Evolutionary conservation across 2,888 invertebrate genomes (phyloP).

Genomic region (Polymixis lichenea): DNA sequence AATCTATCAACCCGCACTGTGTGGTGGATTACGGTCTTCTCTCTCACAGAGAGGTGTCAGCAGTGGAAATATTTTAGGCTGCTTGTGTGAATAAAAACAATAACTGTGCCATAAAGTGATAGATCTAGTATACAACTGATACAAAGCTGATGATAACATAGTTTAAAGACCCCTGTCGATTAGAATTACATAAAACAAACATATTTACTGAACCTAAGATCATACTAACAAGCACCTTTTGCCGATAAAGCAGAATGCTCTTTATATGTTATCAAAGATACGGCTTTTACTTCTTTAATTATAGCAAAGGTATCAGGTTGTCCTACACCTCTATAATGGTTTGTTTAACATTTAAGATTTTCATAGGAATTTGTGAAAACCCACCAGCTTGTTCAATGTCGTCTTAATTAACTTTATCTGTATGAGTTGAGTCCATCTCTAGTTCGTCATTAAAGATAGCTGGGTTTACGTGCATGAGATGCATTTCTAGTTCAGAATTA

Average conservation of each 20-base stretch:
- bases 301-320: background rate
- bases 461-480: constrained; percentile 16
- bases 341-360: background rate
- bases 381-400: background rate
- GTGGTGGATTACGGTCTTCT: background rate
- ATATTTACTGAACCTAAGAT: background rate
- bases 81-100: background rate
- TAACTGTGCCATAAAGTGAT: background rate
- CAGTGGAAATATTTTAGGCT: background rate
- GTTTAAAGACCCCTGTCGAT: background rate
- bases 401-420: constrained; percentile 19
- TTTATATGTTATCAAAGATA: too few relatives aligned
- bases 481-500: background rate
- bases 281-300: too few relatives aligned
- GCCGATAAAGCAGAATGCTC: background rate
- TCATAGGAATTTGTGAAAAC: constrained; percentile 20
- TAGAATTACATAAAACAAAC: background rate
- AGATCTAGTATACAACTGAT: background rate
- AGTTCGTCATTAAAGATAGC: constrained; percentile 12
- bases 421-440: constrained; percentile 14
- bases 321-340: background rate
- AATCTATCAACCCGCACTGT: background rate
- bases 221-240: background rate
- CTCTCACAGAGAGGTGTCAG: background rate
- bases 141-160: background rate